Percentiles rank a stretch among this genome's conserved stretches.
Conservation (phyloP, 2,888 invertebrate species). For the Eupithecia pulchellata region DNA sequence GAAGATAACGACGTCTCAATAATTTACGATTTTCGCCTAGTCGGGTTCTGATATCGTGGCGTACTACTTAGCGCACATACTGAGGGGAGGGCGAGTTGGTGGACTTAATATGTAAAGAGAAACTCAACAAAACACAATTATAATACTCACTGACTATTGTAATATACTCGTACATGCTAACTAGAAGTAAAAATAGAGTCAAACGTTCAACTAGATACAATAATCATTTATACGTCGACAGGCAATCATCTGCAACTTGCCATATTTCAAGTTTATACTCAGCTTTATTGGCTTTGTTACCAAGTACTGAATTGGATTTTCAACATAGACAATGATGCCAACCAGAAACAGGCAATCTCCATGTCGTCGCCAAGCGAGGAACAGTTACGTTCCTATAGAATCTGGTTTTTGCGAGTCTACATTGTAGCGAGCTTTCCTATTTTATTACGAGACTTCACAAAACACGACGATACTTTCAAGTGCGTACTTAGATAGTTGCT, state of each 20-base stretch:
- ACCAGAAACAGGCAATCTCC: not conserved
- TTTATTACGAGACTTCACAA: slow-evolving; percentile 11
- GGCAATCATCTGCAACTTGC: not conserved
- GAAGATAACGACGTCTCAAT: too few relatives aligned
- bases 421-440: slow-evolving; percentile 10
- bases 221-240: too few relatives aligned
- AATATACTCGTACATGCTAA: too few relatives aligned
- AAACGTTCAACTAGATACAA: not conserved
- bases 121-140: too few relatives aligned
- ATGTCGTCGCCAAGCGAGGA: not conserved
- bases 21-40: too few relatives aligned
- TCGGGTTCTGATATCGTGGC: too few relatives aligned
- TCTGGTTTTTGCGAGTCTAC: not conserved
- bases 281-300: not conserved
- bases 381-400: not conserved
- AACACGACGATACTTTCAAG: slow-evolving; percentile 21
- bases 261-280: not conserved
- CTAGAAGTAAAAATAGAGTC: not conserved
- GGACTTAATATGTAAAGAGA: too few relatives aligned
- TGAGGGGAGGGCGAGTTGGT: too few relatives aligned
- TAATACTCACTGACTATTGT: too few relatives aligned
- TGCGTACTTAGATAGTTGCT: slow-evolving; percentile 5
- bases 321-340: slow-evolving; percentile 1
- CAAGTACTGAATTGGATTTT: not conserved
- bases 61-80: too few relatives aligned